Evolutionary conservation across 2,113 vertebrate genomes (phyloP), one percentile per base, ranked within the genome.

Genomic region (Excalfactoria chinensis): DNA sequence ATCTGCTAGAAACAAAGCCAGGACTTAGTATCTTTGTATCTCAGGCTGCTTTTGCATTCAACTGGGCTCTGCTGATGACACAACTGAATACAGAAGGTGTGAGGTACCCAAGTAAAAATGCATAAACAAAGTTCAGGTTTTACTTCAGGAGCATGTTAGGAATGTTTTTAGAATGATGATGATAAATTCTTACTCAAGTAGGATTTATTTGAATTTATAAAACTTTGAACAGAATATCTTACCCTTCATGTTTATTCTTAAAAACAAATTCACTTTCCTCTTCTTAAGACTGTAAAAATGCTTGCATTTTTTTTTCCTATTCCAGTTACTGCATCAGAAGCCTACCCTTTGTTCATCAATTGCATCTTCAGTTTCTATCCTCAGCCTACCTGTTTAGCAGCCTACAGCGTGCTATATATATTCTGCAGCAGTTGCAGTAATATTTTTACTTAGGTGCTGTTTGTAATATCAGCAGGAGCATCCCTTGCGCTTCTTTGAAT

Each of bases 1-100:
- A 86, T 93, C 46, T 63, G 44, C 59, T 75, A 58, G 55, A 93
- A 88, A 32, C 35, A 85, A 64, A 90, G 68, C 72, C 69, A 88
- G 62, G 13, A 32, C 12, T 55, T 55, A 56, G 56, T 68, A 21
- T 74, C 28, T 81, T 25, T 84, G 84, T 70, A 66, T 85, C 67
- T 64, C 37, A 80, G 59, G n/a, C 56, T 86, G 34, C 58, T 82
- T 60, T 83, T 93, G 55, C 89, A 72, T 58, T 28, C 74, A 66
- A 66, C 35, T 89, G 85, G 68, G 82, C 81, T 34, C 5, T 87
- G 78, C 44, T 79, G 70, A 82, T 91, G 78, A 76, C 49, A 75
- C 53, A 44, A 53, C 26, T 87, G 60, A 92, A 81, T 51, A n/a
- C 17, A 68, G 58, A 84, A 89, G 67, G 74, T 78, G 58, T 8